A percentile compares a stretch with the other conserved stretches of the same genome.
Conservation (phyloP, 1,140 invertebrate species). For the Brachionus koreanus region DNA sequence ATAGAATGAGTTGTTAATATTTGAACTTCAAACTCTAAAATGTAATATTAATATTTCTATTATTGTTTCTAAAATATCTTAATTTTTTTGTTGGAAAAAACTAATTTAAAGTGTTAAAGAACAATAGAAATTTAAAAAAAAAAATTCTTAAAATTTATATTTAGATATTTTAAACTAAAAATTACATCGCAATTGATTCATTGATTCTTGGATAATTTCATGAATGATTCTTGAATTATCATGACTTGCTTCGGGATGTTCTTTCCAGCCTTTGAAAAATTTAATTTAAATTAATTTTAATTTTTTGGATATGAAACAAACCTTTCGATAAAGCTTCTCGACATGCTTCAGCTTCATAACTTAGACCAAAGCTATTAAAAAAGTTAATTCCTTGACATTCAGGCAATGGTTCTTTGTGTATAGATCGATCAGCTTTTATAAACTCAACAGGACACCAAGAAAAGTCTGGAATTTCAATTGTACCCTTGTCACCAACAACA, state of each 20-base stretch:
- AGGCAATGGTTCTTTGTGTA: not conserved
- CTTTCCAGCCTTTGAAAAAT: constrained; percentile 53
- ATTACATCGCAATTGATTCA: constrained; percentile 63
- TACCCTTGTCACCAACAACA: not conserved
- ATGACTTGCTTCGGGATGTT: constrained; percentile 64
- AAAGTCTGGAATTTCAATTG: constrained; percentile 45
- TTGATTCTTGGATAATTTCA: constrained; percentile 66
- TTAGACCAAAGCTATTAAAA: constrained; percentile 6
- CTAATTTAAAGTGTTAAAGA: no score
- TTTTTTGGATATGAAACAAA: no score
- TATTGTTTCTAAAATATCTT: no score
- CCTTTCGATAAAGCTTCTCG: constrained; percentile 45
- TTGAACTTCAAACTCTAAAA: no score
- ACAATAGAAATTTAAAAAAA: no score
- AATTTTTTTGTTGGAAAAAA: no score
- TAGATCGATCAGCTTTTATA: constrained; percentile 5
- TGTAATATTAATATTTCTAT: no score
- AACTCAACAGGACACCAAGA: constrained; percentile 48
- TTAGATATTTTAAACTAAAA: not conserved
- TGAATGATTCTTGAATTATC: constrained; percentile 65
- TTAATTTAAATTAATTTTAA: not conserved
- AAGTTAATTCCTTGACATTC: not conserved
- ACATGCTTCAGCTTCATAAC: constrained; percentile 25
- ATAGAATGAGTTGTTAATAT: not conserved
- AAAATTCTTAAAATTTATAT: no score